These are phyloP conservation scores for Drosophila sproati DNA, from an alignment of 1,140 invertebrate genomes.

Conservation along the genomic window DNA sequence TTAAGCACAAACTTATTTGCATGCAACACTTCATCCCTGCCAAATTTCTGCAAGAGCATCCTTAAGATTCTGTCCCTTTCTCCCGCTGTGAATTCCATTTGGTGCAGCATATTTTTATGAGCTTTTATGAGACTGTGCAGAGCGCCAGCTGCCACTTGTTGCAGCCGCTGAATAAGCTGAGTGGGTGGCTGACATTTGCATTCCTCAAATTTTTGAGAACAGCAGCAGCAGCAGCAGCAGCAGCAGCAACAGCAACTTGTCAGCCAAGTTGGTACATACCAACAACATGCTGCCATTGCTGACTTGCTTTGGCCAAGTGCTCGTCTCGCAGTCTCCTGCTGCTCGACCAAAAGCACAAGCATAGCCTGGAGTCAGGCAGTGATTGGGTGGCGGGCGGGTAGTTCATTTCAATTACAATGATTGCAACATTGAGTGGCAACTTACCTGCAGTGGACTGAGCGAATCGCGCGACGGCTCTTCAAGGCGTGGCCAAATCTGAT, in stretches of 20 bases:
- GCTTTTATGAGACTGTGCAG: constrained; percentile 51
- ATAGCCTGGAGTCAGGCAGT: no score
- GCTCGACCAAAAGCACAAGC: neutral
- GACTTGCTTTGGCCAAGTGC: constrained; percentile 18
- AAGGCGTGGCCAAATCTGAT: constrained; percentile 91
- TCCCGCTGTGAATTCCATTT: constrained; percentile 1
- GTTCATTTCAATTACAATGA: constrained; percentile 55
- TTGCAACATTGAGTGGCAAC: constrained; percentile 27
- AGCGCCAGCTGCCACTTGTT: constrained; percentile 5
- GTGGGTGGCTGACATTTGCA: neutral
- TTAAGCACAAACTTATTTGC: no score
- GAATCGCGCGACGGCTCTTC: constrained; percentile 85
- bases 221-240: constrained; percentile 36
- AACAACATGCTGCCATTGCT: neutral
- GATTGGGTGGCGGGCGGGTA: no score
- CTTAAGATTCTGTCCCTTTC: no score
- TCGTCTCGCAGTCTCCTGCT: constrained; percentile 18
- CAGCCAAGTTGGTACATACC: constrained; percentile 27
- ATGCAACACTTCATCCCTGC: no score
- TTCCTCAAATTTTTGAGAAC: constrained; percentile 16
- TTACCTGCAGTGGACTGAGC: constrained; percentile 91
- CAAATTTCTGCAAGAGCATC: no score
- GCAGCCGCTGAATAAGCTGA: neutral
- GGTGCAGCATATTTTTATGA: constrained; percentile 50
- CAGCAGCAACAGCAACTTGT: constrained; percentile 35